Base-by-base conservation (phyloP, 2,797 vertebrate species). In the Epinephelus coioides region DNA sequence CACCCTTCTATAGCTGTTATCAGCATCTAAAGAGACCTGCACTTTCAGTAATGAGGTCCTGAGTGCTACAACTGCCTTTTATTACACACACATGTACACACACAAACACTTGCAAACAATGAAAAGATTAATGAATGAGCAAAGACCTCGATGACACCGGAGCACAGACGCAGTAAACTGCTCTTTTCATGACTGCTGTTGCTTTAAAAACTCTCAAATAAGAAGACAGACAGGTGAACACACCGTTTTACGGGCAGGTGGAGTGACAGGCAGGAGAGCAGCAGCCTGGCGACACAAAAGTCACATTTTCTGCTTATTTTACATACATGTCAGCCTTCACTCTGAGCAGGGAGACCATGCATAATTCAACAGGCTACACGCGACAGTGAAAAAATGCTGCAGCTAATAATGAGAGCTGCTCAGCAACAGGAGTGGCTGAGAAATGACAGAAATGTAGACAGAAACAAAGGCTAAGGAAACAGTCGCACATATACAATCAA, bases 21-120 rank as follows among this genome's bases (percentile, higher is more conserved):
- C 76, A 65, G 83, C 61, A 78, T 73, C 44, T 50, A 25, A 61
- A 47, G 76, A 74, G 59, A 43, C 49, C 71, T 77, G 73, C 79
- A 81, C 74, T 83, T 69, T 73, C 71, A 34, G 65, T 88, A 86
- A 89, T 81, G 77, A 89, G 72, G 67, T 73, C 74, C 56, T 74
- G 53, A 83, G 76, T 68, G 85, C 63, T 66, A 49, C 65, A 64
- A 64, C 62, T 56, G 59, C 74, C 59, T 84, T 70, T 74, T 69
- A 79, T 49, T 34, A 34, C 9, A 62, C 65, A 53, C 57, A 62
- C 46, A 25, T 3, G 3, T 30, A 60, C 60, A 43, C 57, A 69
- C 40, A 70, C 30, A 78, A 19, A 73, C 66, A 34, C 21, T 6
- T 18, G 25, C 53, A 59, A 6, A 83, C 76, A 55, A 21, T 34